These are phyloP conservation scores for Periphyllus acericola DNA, from an alignment of 2,888 invertebrate genomes.

Conservation along the genomic window DNA sequence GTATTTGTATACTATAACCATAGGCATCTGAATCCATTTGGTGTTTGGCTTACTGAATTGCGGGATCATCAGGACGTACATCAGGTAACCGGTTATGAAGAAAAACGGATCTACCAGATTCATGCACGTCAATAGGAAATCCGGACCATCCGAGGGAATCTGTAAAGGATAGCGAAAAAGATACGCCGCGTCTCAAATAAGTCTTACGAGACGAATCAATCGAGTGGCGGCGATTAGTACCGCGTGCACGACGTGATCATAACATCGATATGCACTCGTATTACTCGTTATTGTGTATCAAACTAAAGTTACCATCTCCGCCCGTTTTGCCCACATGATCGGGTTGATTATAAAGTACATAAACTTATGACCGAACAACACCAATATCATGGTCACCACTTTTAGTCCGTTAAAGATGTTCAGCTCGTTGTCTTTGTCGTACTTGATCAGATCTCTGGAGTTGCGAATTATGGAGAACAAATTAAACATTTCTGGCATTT, in stretches of 20 bases:
- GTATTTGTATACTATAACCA: constrained; percentile 33
- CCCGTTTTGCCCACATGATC: not conserved
- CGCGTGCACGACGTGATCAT: too few relatives aligned
- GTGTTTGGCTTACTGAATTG: not conserved
- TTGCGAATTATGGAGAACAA: constrained; percentile 35
- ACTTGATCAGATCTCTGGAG: constrained; percentile 32
- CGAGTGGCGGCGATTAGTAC: too few relatives aligned
- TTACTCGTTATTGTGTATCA: not conserved
- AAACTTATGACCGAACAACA: constrained; percentile 47
- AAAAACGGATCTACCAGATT: constrained; percentile 58
- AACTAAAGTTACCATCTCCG: constrained; percentile 24
- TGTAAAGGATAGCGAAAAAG: constrained; percentile 9
- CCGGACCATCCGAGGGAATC: not conserved
- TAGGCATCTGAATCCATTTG: not conserved
- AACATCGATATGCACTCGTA: too few relatives aligned
- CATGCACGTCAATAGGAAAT: constrained; percentile 39
- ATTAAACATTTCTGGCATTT: not conserved
- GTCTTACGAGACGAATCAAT: too few relatives aligned
- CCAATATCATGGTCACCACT: constrained; percentile 30
- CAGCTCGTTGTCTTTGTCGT: constrained; percentile 26
- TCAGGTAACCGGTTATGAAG: constrained; percentile 32
- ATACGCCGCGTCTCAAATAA: not conserved
- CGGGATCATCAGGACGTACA: constrained; percentile 11
- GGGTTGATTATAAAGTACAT: constrained; percentile 15
- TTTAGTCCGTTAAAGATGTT: constrained; percentile 50